Evolutionary conservation across 1,140 invertebrate genomes (phyloP).

Genomic region (Drosophila kurseongensis): DNA sequence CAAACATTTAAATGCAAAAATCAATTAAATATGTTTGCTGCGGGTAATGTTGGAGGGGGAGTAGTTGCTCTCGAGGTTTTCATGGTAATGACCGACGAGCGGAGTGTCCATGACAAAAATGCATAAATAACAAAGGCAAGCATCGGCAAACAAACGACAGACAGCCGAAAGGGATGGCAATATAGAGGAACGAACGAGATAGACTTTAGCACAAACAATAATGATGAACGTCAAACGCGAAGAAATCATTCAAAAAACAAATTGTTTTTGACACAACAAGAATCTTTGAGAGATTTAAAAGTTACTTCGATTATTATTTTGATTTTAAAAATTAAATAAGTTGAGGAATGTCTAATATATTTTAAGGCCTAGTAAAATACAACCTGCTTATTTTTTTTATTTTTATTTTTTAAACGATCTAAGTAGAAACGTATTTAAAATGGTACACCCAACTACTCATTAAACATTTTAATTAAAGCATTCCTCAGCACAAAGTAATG

Average conservation of each 20-base stretch:
- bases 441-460: slow-evolving; percentile 1
- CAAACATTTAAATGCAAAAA: slow-evolving; percentile 71
- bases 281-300: neutral
- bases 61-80: slow-evolving; percentile 33
- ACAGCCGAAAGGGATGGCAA: slow-evolving; percentile 19
- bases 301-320: too few relatives aligned
- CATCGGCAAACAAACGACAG: slow-evolving; percentile 40
- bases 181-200: neutral
- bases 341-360: too few relatives aligned
- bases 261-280: slow-evolving; percentile 30
- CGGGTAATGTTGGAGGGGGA: slow-evolving; percentile 5
- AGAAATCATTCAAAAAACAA: slow-evolving; percentile 56
- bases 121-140: slow-evolving; percentile 74
- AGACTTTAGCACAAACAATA: slow-evolving; percentile 15
- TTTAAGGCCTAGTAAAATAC: too few relatives aligned
- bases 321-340: too few relatives aligned
- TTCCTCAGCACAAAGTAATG: slow-evolving; percentile 9
- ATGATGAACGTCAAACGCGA: slow-evolving; percentile 32
- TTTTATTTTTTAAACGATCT: neutral
- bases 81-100: slow-evolving; percentile 69
- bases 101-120: slow-evolving; percentile 75
- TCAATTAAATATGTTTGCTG: slow-evolving; percentile 74
- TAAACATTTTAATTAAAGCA: slow-evolving; percentile 30
- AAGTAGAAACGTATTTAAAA: neutral
- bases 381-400: too few relatives aligned